Evolutionary conservation across 2,888 invertebrate species (phyloP), one percentile per base, ranked within the genome.

Genomic region (Tipula vernalis): DNA sequence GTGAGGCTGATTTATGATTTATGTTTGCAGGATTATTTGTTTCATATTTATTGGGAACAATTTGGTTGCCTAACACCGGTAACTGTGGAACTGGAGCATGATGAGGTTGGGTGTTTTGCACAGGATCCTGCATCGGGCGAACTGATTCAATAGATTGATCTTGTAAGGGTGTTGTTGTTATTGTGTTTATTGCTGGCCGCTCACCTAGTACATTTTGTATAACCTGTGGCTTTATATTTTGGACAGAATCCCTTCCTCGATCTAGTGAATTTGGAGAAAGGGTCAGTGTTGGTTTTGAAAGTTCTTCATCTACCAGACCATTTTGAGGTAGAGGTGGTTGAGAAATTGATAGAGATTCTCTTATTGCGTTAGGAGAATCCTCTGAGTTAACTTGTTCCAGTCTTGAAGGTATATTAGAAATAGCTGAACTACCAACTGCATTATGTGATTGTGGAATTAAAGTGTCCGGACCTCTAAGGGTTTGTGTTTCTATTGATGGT

Each of bases 201-300:
- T 8, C 91, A 90, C 89, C 91, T 92, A 92, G 90, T 13, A 90
- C 90, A 87, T 83, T 88, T 87, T 87, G 15, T 84, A 36, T 18
- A 36, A 85, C 41, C 36, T 44, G 42, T n/a, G n/a, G 51, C 6
- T 13, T n/a, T 4, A 51, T 1, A n/a, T 51, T 13, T n/a, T n/a
- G n/a, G n/a, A n/a, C 51, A 44, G 10, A 44, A 10, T 44, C 44
- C 8, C 10, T 44, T 44, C 8, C 44, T 12, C 44, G 10, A 3
- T 12, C 10, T 44, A 10, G 10, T 44, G 10, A 12, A 44, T 10
- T 44, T 10, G 6, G 44, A 3, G 12, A 10, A 3, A 6, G 44
- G 44, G 10, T 51, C 0, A 51, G n/a, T n/a, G 51, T 51, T 15
- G 51, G n/a, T n/a, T 13, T 51, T 51, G n/a, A 51, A n/a, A n/a